These are phyloP conservation scores for Chrysotoxum bicinctum DNA, from an alignment of 2,888 invertebrate species.

Conservation along the genomic window DNA sequence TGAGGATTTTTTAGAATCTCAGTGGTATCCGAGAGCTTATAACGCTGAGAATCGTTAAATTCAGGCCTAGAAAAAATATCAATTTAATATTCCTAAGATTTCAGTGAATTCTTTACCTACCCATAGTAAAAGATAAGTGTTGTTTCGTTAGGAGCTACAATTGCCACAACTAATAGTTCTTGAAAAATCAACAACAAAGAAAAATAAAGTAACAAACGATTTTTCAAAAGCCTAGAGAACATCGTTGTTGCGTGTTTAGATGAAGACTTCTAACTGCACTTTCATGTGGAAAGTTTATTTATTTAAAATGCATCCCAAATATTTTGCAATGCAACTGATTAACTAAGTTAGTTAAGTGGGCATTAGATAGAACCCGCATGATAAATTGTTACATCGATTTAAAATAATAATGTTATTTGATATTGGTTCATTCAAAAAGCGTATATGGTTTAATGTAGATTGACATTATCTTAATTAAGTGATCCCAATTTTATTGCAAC, in stretches of 20 bases:
- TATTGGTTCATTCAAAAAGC: background rate
- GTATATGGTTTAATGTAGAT: background rate
- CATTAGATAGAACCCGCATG: constrained; percentile 13
- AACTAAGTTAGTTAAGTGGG: constrained; percentile 11
- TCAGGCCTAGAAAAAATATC: constrained; percentile 16
- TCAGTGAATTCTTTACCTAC: background rate
- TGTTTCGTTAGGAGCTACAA: constrained; percentile 18
- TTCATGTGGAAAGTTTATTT: background rate
- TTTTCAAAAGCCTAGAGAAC: constrained; percentile 1
- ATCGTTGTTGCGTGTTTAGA: constrained; percentile 15
- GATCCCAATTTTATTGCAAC: background rate
- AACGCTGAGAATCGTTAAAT: constrained; percentile 14
- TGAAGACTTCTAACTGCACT: constrained; percentile 8
- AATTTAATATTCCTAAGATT: background rate
- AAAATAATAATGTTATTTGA: background rate
- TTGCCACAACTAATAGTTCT: background rate
- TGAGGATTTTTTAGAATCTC: constrained; percentile 34
- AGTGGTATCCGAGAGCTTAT: constrained; percentile 38
- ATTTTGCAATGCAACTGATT: background rate
- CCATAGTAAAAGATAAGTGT: constrained; percentile 55
- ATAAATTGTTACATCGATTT: background rate
- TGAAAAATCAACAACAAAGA: background rate
- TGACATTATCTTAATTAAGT: background rate
- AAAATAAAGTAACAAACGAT: background rate
- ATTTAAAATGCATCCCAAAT: background rate